A percentile compares a stretch with the other conserved stretches of the same genome.
phyloP scores from a whole-genome alignment of 2,113 vertebrate species.

The Patagioenas fasciata region DNA sequence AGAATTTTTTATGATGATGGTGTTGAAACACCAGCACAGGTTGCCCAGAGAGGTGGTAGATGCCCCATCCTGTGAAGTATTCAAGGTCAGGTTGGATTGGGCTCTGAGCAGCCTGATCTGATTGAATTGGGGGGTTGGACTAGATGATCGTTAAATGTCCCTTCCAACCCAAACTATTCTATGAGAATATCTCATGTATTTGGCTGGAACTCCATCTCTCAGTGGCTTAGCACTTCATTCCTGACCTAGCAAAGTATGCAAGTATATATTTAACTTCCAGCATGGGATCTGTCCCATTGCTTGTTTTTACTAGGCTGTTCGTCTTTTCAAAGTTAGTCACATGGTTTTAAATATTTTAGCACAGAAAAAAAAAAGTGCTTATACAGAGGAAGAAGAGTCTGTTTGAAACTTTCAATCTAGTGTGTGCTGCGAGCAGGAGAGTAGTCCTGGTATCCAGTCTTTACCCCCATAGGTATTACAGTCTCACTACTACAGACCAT shows the following conservation, averaged over 20 bases:
- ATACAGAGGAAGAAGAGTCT: background rate
- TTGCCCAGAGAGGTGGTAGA: too few species aligned
- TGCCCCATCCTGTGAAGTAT: too few species aligned
- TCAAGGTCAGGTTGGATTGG: too few species aligned
- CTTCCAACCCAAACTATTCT: too few species aligned
- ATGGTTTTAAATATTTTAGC: background rate
- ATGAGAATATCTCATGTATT: background rate
- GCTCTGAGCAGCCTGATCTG: too few species aligned
- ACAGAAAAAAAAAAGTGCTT: background rate
- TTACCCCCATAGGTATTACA: background rate
- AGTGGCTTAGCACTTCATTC: conserved; percentile 20
- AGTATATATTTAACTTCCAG: conserved; percentile 29
- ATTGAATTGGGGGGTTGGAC: too few species aligned
- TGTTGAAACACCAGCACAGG: too few species aligned
- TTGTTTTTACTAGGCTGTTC: conserved; percentile 10
- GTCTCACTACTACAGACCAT: background rate
- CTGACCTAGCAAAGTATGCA: background rate
- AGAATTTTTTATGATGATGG: too few species aligned
- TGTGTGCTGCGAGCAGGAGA: background rate
- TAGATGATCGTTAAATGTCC: too few species aligned
- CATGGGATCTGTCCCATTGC: background rate
- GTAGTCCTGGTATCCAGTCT: background rate
- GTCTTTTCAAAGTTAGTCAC: background rate
- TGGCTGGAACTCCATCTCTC: background rate
- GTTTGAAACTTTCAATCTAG: background rate